phyloP scores from a whole-genome alignment of 2,797 vertebrate genomes.

The Nyctibius grandis region DNA sequence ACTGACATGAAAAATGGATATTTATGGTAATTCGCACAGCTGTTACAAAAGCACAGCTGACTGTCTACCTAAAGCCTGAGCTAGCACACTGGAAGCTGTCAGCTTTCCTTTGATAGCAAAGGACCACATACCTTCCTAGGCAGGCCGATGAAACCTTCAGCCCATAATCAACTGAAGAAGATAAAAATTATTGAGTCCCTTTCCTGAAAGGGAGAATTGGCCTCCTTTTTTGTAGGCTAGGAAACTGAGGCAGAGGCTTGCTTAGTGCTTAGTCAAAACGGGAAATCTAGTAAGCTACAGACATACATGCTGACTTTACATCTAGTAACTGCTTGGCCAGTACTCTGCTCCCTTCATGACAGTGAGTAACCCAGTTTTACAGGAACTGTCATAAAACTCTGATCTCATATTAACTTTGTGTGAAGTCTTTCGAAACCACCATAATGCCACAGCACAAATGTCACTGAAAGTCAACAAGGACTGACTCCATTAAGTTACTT shows the following conservation, averaged over 20 bases:
- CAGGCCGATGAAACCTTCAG: neutral
- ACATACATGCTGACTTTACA: neutral
- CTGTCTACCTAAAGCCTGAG: neutral
- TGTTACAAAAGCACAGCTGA: neutral
- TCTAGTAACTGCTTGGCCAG: neutral
- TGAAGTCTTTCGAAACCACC: neutral
- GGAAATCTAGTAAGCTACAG: neutral
- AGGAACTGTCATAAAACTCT: neutral
- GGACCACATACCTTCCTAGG: neutral
- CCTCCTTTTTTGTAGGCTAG: neutral
- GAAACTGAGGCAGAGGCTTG: neutral
- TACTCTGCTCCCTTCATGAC: fast-evolving
- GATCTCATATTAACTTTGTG: neutral
- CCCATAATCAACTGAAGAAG: neutral
- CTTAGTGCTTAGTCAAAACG: neutral
- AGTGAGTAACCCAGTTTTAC: neutral
- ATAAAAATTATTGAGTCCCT: neutral
- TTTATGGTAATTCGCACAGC: constrained; percentile 3
- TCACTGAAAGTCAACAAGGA: neutral
- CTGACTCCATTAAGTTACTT: neutral
- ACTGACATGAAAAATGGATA: neutral
- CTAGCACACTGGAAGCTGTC: neutral
- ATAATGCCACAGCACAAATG: neutral
- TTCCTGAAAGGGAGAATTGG: neutral
- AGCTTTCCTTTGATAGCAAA: neutral